phyloP scores from a whole-genome alignment of 2,113 vertebrate species.

The Elaphurus davidianus region DNA sequence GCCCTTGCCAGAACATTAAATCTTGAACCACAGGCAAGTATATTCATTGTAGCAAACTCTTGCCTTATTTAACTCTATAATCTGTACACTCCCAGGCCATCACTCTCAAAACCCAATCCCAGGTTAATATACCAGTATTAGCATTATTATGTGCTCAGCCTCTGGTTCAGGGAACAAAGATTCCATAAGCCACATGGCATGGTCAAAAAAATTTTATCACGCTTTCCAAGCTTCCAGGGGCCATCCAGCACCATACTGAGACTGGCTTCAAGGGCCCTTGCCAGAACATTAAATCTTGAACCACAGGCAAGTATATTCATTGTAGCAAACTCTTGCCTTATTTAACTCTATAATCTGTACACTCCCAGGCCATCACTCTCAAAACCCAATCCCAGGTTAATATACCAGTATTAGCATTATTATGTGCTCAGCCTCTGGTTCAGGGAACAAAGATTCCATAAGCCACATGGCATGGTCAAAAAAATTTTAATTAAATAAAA shows the following conservation, averaged over 20 bases:
- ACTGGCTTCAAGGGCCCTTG: not conserved
- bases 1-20: not conserved
- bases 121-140: not conserved
- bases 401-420: not conserved
- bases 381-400: not conserved
- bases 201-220: not conserved
- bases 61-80: not conserved
- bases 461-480: not conserved
- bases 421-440: not conserved
- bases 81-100: not conserved
- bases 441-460: not conserved
- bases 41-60: not conserved
- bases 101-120: not conserved
- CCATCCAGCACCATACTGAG: not conserved
- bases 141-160: not conserved
- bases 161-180: not conserved
- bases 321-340: not conserved
- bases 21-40: not conserved
- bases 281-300: not conserved
- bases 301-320: not conserved
- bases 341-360: not conserved
- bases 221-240: not conserved
- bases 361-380: not conserved
- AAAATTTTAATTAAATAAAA: not conserved
- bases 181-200: not conserved